Base-by-base conservation (phyloP, 2,113 vertebrate genomes). In the Lampris incognitus region DNA sequence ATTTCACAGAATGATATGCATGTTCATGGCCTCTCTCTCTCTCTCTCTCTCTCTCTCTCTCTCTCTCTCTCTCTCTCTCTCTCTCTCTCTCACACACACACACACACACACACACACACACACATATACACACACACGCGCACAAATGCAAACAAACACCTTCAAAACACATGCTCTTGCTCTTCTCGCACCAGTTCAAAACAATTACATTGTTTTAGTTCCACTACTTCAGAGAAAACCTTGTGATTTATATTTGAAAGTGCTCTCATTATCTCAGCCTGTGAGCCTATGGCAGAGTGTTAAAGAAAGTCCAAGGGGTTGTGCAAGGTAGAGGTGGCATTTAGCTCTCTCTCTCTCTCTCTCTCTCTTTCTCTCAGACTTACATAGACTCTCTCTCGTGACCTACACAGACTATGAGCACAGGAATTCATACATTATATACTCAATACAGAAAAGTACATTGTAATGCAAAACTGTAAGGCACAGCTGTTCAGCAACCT, bases 151-250 rank as follows among this genome's bases (percentile, higher is more conserved):
- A 50, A 68, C 68, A 72, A 1, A 57, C 24, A 24, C 24, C 24
- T 24, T 24, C 24, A 24, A 24, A 24, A 24, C 24, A 24, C 24
- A 24, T 24, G 24, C 24, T 24, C 72, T 74, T 79, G 71, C 11
- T 80, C 74, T 78, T 70, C 42, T 46, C 86, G 66, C 49, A 6
- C 40, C 78, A 84, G 82, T 83, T 86, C 77, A 84, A 88, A 92
- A 87, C 82, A 90, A 91, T 92, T 88, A 88, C 74, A 80, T 51
- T 78, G 75, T 83, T 86, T 82, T 62, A 65, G 69, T 85, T 72
- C 60, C 68, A 87, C 71, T 75, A 50, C 81, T 78, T 83, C 89
- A 92, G 88, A 78, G 90, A 88, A 89, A 85, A 74, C 67, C 58
- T 74, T 69, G 67, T 87, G 75, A 89, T 90, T 89, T 90, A 90